Evolutionary conservation across 2,888 invertebrate genomes (phyloP), one percentile per base, ranked within the genome.

Genomic region (Thecophora atra): DNA sequence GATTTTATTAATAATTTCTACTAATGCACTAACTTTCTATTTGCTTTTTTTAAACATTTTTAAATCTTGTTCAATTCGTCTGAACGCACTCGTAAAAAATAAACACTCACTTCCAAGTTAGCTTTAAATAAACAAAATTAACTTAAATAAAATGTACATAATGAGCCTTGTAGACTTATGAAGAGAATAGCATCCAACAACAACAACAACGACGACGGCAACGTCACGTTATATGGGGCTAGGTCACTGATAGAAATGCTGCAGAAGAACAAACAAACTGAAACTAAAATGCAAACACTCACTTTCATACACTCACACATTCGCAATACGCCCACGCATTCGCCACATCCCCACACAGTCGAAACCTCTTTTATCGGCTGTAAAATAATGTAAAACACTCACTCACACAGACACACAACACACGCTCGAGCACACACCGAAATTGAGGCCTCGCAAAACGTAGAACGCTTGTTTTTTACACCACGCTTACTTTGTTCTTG

Each of bases 181-280:
- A 37, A 8, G 37, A 37, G 37, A 37, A 37, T 37, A 37, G 37
- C 19, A 6, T 13, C 19, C 42, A 21, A 19, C 37, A 37, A 30
- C 30, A 37, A 30, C 62, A 19, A n/a, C 8, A 30, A 28, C 60
- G 15, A n/a, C 28, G n/a, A 30, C 11, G 8, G 19, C 19, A 37
- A 37, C 42, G 26, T 17, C n/a, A 47, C 65, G 65, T 28, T 73
- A 81, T 81, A 78, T 82, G 81, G 82, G 80, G 82, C 80, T 80
- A 80, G 82, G 80, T 81, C 80, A 80, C 78, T 79, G 76, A 73
- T 72, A 73, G 68, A 65, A 68, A 72, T 24, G 67, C 66, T 64
- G 28, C 62, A 70, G 15, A 47, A 47, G 17, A 70, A 72, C 44
- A 69, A 19, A 72, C 51, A 63, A 21, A 70, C 26, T n/a, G 64